These are phyloP conservation scores for Hystrix cristata DNA, from an alignment of 2,113 vertebrate genomes.

Conservation along the genomic window DNA sequence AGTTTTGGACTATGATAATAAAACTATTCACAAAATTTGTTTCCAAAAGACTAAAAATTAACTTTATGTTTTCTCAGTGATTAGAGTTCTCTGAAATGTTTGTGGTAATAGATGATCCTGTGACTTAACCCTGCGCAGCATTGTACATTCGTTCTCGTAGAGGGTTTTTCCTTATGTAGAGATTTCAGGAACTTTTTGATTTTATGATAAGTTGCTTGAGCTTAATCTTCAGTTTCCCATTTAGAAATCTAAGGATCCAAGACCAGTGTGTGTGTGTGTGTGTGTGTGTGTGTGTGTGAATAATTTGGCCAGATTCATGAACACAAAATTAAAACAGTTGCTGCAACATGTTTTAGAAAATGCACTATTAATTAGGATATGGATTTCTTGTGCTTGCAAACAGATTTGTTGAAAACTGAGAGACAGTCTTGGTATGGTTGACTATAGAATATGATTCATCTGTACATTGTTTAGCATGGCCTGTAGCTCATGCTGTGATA, in stretches of 20 bases:
- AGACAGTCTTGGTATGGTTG: neutral
- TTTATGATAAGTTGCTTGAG: neutral
- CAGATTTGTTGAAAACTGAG: neutral
- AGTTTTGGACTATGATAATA: conserved; percentile 16
- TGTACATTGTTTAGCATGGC: neutral
- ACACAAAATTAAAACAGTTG: neutral
- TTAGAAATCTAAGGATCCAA: neutral
- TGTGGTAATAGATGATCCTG: neutral
- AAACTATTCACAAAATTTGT: conserved; percentile 61
- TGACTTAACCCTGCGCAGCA: rapidly evolving
- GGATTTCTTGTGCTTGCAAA: neutral
- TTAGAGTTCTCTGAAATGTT: neutral
- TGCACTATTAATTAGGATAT: neutral
- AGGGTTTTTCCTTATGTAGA: neutral
- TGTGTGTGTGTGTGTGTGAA: neutral
- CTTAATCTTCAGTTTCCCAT: neutral
- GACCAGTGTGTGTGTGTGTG: neutral
- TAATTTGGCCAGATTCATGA: neutral
- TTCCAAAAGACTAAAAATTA: conserved; percentile 59
- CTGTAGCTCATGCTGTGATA: neutral
- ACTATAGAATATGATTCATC: neutral
- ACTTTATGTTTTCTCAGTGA: conserved; percentile 19
- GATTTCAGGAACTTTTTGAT: neutral
- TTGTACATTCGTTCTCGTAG: neutral
- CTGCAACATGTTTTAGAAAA: neutral